These are phyloP conservation scores for Ranitomeya variabilis DNA, from an alignment of 2,113 vertebrate genomes.

Conservation along the genomic window DNA sequence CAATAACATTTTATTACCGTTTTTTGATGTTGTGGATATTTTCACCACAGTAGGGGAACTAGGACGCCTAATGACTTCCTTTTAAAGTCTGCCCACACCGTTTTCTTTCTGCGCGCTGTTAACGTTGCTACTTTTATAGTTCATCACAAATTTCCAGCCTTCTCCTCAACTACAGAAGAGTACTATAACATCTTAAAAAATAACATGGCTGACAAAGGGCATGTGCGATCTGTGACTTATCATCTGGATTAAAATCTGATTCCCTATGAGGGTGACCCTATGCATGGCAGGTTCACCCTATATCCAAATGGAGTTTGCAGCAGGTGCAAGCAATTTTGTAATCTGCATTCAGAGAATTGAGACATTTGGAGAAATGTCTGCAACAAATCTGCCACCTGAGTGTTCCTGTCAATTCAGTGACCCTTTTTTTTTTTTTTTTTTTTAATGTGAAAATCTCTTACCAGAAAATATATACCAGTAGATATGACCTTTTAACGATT, in stretches of 20 bases:
- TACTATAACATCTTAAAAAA: neutral
- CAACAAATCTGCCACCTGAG: too few relatives aligned
- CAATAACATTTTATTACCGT: slow-evolving; percentile 47
- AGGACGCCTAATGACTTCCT: slow-evolving; percentile 49
- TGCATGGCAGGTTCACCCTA: too few relatives aligned
- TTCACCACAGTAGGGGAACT: slow-evolving; percentile 44
- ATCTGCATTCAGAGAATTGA: too few relatives aligned
- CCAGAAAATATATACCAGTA: too few relatives aligned
- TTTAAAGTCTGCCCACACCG: slow-evolving; percentile 5
- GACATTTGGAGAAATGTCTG: too few relatives aligned
- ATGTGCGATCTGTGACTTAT: too few relatives aligned
- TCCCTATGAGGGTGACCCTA: neutral
- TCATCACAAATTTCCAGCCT: neutral
- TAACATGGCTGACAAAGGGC: neutral
- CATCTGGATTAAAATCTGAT: neutral
- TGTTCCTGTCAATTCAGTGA: too few relatives aligned
- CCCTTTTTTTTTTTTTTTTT: too few relatives aligned
- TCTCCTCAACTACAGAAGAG: neutral
- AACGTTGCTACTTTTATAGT: neutral
- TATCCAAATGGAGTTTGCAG: too few relatives aligned
- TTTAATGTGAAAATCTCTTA: too few relatives aligned
- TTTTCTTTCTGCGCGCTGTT: neutral
- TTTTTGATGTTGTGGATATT: slow-evolving; percentile 37
- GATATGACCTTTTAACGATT: too few relatives aligned
- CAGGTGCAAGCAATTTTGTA: too few relatives aligned